Base-by-base conservation (phyloP, 2,113 vertebrate genomes). In the Chaetorhynchus papuensis region DNA sequence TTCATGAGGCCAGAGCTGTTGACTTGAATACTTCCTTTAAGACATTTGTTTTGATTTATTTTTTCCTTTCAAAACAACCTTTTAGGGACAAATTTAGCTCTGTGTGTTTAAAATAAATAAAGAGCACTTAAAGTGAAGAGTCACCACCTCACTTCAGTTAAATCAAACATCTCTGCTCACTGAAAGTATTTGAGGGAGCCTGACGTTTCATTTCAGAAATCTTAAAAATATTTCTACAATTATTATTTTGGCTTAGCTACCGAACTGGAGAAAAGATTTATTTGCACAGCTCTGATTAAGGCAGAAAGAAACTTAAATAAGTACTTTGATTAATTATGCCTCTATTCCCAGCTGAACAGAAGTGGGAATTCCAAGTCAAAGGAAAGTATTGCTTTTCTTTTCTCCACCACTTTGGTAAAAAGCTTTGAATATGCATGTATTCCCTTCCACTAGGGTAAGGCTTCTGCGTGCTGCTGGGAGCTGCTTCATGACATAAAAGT, bases 261-360 rank as follows among this genome's bases (percentile, higher is more conserved):
- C 59, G 71, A 90, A 88, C 83, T 66, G 87, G 70, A 86, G 92
- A 94, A 93, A 65, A 16, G 0, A 66, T 83, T 95, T 94, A 90
- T 95, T 96, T 92, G 23, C 68, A 89, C 57, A 77, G 63, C 39
- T 89, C 68, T 92, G 83, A 93, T 90, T 78, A 90, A 89, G 83
- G 69, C 76, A 94, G 69, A 84, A 92, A 54, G 79, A 89, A 90
- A 92, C 39, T 94, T 94, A 89, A 74, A 87, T 87, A 87, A 93
- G 28, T 33, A 44, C 64, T 90, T 78, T 83, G 64, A 90, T 96
- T 89, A 96, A 93, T 87, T 90, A 92, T 57, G 68, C 50, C 28
- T 70, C 54, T 81, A 74, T 70, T 92, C 71, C 68, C 76, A 70
- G 54, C 47, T 89, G 68, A 97, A 47, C 54, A 92, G 86, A 91